Conservation (phyloP, 2,113 vertebrate species). For the Charadrius vociferus region DNA sequence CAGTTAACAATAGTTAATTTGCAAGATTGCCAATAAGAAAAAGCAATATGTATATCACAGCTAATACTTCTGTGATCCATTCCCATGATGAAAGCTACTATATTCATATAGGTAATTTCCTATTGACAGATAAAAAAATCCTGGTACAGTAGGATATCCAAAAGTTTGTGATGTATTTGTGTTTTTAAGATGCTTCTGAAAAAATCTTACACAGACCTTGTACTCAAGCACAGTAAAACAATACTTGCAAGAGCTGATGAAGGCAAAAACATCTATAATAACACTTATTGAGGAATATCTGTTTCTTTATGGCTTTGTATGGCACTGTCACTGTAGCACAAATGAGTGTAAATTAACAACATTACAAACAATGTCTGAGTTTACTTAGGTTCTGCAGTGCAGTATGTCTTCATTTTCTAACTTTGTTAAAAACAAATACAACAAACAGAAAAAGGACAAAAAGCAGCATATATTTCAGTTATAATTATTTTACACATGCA, state of each 20-base stretch:
- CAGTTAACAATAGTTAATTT: neutral
- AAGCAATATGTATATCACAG: neutral
- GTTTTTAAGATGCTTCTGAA: neutral
- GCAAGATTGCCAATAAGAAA: neutral
- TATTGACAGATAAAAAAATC: neutral
- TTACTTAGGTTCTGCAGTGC: neutral
- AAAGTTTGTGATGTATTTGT: neutral
- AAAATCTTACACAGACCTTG: neutral
- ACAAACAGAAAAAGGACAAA: neutral
- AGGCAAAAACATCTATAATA: neutral
- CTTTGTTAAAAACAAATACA: neutral
- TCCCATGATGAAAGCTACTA: neutral
- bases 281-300: neutral
- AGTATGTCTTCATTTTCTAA: neutral
- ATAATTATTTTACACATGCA: neutral
- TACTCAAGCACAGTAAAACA: neutral
- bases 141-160: neutral
- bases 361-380: neutral
- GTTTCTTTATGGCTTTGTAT: neutral
- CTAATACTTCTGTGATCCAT: neutral
- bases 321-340: neutral
- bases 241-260: neutral
- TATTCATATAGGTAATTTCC: neutral
- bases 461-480: neutral
- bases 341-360: neutral